These are phyloP conservation scores for Nomada fucata DNA, from an alignment of 2,888 invertebrate genomes.

Conservation along the genomic window DNA sequence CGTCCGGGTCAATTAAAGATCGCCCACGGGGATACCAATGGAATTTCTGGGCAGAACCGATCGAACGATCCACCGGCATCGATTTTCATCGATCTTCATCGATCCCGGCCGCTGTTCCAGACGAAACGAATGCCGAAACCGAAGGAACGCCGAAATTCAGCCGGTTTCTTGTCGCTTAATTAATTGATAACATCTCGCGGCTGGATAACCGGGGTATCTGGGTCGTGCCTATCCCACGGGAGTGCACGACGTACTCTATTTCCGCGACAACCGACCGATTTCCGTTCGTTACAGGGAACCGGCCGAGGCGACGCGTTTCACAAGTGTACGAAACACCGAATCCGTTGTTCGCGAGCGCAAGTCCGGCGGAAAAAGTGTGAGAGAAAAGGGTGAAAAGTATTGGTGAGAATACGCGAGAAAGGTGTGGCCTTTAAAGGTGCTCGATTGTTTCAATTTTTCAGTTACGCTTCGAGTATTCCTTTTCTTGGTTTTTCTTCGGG, in stretches of 20 bases:
- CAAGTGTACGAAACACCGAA: too few relatives aligned
- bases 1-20: slow-evolving; percentile 60
- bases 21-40: slow-evolving; percentile 45
- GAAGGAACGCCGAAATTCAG: slow-evolving; percentile 17
- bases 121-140: background rate
- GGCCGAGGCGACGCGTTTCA: too few relatives aligned
- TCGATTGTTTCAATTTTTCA: too few relatives aligned
- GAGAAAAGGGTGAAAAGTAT: too few relatives aligned
- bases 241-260: slow-evolving; percentile 24
- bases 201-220: background rate
- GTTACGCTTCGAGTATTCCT: too few relatives aligned
- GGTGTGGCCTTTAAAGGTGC: too few relatives aligned
- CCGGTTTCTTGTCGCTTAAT: slow-evolving; percentile 33
- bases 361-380: too few relatives aligned
- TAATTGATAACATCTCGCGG: slow-evolving; percentile 51
- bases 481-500: too few relatives aligned
- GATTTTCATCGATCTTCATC: background rate
- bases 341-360: too few relatives aligned
- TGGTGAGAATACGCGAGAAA: too few relatives aligned
- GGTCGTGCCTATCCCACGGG: slow-evolving; percentile 36
- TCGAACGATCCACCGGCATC: slow-evolving; percentile 56
- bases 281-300: slow-evolving; percentile 34
- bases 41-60: slow-evolving; percentile 52
- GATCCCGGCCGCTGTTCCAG: background rate
- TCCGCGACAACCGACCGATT: slow-evolving; percentile 34